A percentile compares a stretch with the other conserved stretches of the same genome.
phyloP scores from a whole-genome alignment of 2,888 invertebrate species.

The Allophyes oxyacanthae region DNA sequence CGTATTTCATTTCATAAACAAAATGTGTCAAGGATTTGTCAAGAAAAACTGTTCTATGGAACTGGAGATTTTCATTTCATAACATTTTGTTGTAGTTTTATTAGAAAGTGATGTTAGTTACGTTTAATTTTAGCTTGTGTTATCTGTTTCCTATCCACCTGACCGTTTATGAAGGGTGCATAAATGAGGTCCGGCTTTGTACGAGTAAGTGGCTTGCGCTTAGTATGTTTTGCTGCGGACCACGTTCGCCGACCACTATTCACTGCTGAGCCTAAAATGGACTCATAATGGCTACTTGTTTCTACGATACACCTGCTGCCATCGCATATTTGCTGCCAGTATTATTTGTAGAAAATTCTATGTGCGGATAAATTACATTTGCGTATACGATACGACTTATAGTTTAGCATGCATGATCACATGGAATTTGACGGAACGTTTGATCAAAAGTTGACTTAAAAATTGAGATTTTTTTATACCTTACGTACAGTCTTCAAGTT shows the following conservation, averaged over 20 bases:
- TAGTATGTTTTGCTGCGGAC: slow-evolving; percentile 78
- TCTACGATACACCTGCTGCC: slow-evolving; percentile 83
- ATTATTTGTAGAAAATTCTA: slow-evolving; percentile 76
- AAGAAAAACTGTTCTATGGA: slow-evolving; percentile 52
- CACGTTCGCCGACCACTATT: slow-evolving; percentile 77
- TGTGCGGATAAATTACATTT: slow-evolving; percentile 56
- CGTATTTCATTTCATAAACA: slow-evolving; percentile 53
- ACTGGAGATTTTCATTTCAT: slow-evolving; percentile 40
- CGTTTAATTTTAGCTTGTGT: slow-evolving; percentile 38
- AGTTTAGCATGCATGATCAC: slow-evolving; percentile 58
- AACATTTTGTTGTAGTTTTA: slow-evolving; percentile 26
- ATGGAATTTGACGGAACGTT: slow-evolving; percentile 67
- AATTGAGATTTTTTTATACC: slow-evolving; percentile 43
- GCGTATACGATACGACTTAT: slow-evolving; percentile 50
- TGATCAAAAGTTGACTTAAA: slow-evolving; percentile 30
- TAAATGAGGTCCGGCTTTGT: slow-evolving; percentile 78
- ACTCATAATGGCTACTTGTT: slow-evolving; percentile 87
- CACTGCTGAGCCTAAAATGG: slow-evolving; percentile 86
- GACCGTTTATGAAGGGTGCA: slow-evolving; percentile 86
- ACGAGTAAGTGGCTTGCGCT: slow-evolving; percentile 64
- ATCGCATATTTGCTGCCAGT: slow-evolving; percentile 78
- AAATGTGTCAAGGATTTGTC: slow-evolving; percentile 60
- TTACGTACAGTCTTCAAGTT: slow-evolving; percentile 52
- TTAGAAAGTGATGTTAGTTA: slow-evolving; percentile 33
- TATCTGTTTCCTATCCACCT: slow-evolving; percentile 76